Base-by-base conservation (phyloP, 1,140 invertebrate species). In the Panagrolaimus sp. region DNA sequence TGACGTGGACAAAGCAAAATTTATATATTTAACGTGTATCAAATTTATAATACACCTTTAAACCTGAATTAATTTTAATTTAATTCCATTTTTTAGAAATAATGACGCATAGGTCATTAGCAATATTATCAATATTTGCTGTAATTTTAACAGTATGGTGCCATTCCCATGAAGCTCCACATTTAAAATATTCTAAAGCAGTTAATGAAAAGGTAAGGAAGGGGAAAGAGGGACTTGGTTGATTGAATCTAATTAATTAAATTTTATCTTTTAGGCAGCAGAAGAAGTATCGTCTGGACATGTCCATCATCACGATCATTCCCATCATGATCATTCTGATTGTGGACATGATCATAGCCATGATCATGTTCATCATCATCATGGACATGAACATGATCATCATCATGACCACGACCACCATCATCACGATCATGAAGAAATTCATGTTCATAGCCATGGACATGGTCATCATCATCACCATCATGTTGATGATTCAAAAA, bases 181-280 rank as follows among this genome's bases (percentile, higher is more conserved):
- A 79, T 48, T 46, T 79, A 46, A 77, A 77, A 48, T 77, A 77
- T 63, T 65, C 43, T 6, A 21, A 73, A 28, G 77, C 80, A 63
- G 70, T 77, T 14, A 77, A 77, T 52, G 75, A 77, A 68, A 73
- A 71, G 47, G 75, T 73, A 68, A 71, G 26, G 63, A 63, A 28
- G 14, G 62, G 26, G 24, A n/a, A 64, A 64, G 8, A 45, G n/a
- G 43, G 17, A 28, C 63, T 28, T 28, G n/a, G 32, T 21, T 6
- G 28, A 64, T 10, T n/a, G 8, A 14, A 38, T 21, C 1, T 46
- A 6, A 8, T 64, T 46, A 6, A 8, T 64, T 28, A 28, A 44
- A 43, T 17, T 64, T 14, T 21, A 44, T 45, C 1, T 28, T n/a
- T 38, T 17, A 68, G 44, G 38, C 32, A 1, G 8, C 3, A 5